phyloP scores from a whole-genome alignment of 2,888 invertebrate genomes.

The Ellobium chinense region DNA sequence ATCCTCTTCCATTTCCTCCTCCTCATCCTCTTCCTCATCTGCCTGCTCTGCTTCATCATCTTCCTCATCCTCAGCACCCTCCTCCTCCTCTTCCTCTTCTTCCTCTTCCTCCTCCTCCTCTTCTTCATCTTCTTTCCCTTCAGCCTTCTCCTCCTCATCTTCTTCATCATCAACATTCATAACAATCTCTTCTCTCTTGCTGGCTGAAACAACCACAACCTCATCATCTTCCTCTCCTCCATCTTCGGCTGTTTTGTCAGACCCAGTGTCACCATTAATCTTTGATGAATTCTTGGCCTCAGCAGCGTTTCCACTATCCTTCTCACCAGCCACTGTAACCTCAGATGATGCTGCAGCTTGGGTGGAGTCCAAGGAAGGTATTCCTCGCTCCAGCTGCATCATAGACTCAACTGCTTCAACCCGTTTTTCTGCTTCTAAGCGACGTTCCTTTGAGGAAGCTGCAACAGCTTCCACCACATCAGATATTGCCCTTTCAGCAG shows the following conservation, averaged over 20 bases:
- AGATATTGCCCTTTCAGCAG: conserved; percentile 34
- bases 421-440: conserved; percentile 25
- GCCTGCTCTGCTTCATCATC: conserved; percentile 20
- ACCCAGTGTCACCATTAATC: conserved; percentile 10
- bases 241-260: conserved; percentile 11
- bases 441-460: conserved; percentile 29
- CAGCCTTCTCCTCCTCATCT: conserved; percentile 11
- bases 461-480: conserved; percentile 39
- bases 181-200: neutral
- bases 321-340: neutral
- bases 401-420: conserved; percentile 32
- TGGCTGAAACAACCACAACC: neutral
- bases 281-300: too few species aligned
- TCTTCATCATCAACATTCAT: conserved; percentile 30
- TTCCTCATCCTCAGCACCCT: neutral
- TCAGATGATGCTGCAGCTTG: neutral
- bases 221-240: conserved; percentile 36
- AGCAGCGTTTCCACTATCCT: neutral
- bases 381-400: conserved; percentile 22
- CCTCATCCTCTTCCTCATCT: conserved; percentile 32
- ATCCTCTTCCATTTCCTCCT: neutral
- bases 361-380: neutral
- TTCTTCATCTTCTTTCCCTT: conserved; percentile 27
- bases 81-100: conserved; percentile 28
- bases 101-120: conserved; percentile 9